Conservation (phyloP, 2,888 invertebrate species). For the Idaea dimidiata region DNA sequence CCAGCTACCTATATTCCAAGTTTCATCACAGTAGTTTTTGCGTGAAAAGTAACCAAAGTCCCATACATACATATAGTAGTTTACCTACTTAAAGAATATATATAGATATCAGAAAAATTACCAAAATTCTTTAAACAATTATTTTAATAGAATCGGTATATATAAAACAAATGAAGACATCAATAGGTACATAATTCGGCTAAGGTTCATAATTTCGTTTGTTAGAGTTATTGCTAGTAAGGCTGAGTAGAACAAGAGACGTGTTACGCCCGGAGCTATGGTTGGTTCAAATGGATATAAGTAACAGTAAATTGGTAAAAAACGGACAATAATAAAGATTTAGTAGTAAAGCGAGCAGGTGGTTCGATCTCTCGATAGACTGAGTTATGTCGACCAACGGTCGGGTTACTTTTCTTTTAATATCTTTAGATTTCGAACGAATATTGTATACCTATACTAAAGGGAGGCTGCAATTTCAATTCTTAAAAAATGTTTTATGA, state of each 20-base stretch:
- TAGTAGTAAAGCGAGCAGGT: slow-evolving; percentile 61
- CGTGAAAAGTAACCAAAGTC: too few species aligned
- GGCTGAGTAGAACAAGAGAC: slow-evolving; percentile 10
- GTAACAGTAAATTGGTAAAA: slow-evolving; percentile 64
- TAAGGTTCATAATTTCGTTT: slow-evolving; percentile 23
- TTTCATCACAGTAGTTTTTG: too few species aligned
- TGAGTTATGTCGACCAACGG: slow-evolving; percentile 48
- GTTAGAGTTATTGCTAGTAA: slow-evolving; percentile 10
- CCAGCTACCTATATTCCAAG: too few species aligned
- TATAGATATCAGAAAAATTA: neutral
- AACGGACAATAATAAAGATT: slow-evolving; percentile 67
- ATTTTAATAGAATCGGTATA: neutral
- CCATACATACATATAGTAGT: too few species aligned
- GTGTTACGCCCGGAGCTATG: slow-evolving; percentile 33
- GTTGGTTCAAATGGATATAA: slow-evolving; percentile 38
- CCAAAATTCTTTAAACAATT: neutral
- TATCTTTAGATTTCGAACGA: slow-evolving; percentile 20
- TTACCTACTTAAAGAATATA: too few species aligned
- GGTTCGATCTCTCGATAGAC: slow-evolving; percentile 61
- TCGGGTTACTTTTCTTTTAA: slow-evolving; percentile 45
- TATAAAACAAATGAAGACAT: slow-evolving; percentile 1
- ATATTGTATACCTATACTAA: neutral
- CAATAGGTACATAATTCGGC: slow-evolving; percentile 10
- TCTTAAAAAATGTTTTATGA: too few species aligned
- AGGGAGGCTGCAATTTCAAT: too few species aligned